Conservation (phyloP, 92 coral and sea anemone genomes). For the Palythoa grandiflora region DNA sequence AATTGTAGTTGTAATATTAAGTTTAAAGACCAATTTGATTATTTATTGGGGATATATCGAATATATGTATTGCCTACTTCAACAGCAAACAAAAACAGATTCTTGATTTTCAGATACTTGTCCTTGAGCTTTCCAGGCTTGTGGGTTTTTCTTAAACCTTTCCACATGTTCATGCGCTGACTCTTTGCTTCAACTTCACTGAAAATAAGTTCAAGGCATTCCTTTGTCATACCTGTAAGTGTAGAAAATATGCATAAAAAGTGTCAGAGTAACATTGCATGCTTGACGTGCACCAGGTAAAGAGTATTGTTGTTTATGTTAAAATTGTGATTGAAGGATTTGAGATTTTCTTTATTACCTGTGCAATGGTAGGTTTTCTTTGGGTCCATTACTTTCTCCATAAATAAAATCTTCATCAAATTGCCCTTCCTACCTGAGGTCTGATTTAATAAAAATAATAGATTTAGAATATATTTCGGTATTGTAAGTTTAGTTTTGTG, state of each 20-base stretch:
- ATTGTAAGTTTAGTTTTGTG: no score
- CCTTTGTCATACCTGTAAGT: conserved; percentile 65
- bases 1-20: conserved; percentile 25
- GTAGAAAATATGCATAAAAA: conserved; percentile 7
- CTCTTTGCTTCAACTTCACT: conserved; percentile 62
- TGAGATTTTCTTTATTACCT: conserved; percentile 47
- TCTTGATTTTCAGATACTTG: conserved; percentile 60
- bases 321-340: conserved; percentile 33
- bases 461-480: no score
- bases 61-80: conserved; percentile 23
- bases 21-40: conserved; percentile 33
- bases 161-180: conserved; percentile 65
- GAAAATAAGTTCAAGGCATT: conserved; percentile 63
- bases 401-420: conserved; percentile 50
- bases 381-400: conserved; percentile 68
- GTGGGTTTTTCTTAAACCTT: conserved; percentile 63
- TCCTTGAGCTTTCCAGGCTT: conserved; percentile 62
- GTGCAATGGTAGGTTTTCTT: conserved; percentile 57
- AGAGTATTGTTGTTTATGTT: conserved; percentile 16
- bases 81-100: conserved; percentile 24
- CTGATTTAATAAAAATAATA: conserved; percentile 20
- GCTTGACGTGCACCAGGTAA: conserved; percentile 24
- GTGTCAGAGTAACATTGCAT: conserved; percentile 25
- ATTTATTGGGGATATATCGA: background rate
- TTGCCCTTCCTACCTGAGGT: conserved; percentile 46